phyloP scores from a whole-genome alignment of 2,797 vertebrate species.

The Cirrhinus mrigala region DNA sequence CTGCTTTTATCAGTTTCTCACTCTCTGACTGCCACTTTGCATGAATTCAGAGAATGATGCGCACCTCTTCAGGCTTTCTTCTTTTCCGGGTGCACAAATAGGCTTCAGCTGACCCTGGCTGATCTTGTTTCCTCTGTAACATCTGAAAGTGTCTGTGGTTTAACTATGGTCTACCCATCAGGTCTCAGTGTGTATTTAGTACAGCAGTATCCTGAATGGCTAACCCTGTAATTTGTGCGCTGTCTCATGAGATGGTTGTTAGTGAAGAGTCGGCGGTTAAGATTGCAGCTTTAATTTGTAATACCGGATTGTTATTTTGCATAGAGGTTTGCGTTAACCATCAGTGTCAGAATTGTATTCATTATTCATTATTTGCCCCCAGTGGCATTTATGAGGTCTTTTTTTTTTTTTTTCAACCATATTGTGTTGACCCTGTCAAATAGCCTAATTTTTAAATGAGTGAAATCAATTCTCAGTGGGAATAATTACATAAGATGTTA shows the following conservation, averaged over 20 bases:
- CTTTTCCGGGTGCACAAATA: neutral
- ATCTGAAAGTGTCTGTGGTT: slow-evolving; percentile 45
- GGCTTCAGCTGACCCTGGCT: slow-evolving; percentile 17
- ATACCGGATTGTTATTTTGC: neutral
- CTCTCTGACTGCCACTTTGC: slow-evolving; percentile 39
- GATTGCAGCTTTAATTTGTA: slow-evolving; percentile 9
- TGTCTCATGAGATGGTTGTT: neutral
- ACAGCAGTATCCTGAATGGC: slow-evolving; percentile 12
- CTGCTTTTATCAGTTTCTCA: slow-evolving; percentile 40
- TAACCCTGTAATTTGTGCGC: neutral
- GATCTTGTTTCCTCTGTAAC: slow-evolving; percentile 38
- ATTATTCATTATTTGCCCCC: too few relatives aligned
- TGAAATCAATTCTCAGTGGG: neutral
- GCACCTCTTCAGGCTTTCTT: slow-evolving; percentile 7
- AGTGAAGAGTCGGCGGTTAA: neutral
- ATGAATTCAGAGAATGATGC: slow-evolving; percentile 30
- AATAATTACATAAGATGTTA: neutral
- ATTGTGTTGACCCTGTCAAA: neutral
- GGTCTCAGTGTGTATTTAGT: slow-evolving; percentile 21
- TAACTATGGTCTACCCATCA: slow-evolving; percentile 20
- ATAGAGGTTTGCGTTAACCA: neutral
- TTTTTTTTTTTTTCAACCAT: neutral
- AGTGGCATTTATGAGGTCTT: neutral
- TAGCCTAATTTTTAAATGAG: neutral
- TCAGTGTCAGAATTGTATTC: neutral